Evolutionary conservation across 2,113 vertebrate species (phyloP).

Genomic region (Phalacrocorax carbo): DNA sequence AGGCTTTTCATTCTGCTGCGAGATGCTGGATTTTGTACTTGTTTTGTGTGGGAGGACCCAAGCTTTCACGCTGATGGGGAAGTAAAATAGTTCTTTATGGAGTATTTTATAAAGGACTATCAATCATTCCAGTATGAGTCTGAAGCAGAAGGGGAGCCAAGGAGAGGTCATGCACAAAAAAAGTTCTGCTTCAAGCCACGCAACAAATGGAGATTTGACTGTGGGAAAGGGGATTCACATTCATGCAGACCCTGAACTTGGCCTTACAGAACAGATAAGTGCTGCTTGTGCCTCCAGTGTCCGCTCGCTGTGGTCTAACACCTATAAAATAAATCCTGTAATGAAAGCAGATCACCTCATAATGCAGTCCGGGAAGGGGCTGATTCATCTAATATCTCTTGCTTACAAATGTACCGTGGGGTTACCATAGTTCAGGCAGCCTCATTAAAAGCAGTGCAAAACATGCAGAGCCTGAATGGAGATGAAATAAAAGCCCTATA

Average conservation of each 20-base stretch:
- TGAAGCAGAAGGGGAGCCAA: conserved; percentile 29
- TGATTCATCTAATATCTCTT: conserved; percentile 62
- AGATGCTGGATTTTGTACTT: neutral
- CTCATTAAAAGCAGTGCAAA: conserved; percentile 60
- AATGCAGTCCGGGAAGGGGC: conserved; percentile 52
- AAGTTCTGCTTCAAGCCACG: conserved; percentile 9
- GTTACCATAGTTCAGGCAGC: conserved; percentile 81
- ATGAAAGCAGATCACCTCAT: conserved; percentile 68
- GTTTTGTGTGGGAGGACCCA: neutral
- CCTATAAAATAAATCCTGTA: conserved; percentile 59
- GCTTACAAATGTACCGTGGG: conserved; percentile 64
- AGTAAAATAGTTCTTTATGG: conserved; percentile 44
- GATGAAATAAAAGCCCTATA: conserved; percentile 59
- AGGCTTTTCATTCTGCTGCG: neutral
- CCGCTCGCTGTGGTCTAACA: conserved; percentile 3
- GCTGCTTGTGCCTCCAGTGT: neutral
- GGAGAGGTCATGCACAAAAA: conserved; percentile 30
- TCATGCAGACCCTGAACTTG: conserved; percentile 33
- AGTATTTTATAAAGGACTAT: conserved; percentile 54
- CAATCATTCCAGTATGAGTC: conserved; percentile 49
- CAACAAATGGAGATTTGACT: conserved; percentile 23
- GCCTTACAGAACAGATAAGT: neutral
- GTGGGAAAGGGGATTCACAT: conserved; percentile 53
- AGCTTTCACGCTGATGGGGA: conserved; percentile 29
- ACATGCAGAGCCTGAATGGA: conserved; percentile 43